Conservation (phyloP, 2,888 invertebrate species). For the Ctenicera cuprea region DNA sequence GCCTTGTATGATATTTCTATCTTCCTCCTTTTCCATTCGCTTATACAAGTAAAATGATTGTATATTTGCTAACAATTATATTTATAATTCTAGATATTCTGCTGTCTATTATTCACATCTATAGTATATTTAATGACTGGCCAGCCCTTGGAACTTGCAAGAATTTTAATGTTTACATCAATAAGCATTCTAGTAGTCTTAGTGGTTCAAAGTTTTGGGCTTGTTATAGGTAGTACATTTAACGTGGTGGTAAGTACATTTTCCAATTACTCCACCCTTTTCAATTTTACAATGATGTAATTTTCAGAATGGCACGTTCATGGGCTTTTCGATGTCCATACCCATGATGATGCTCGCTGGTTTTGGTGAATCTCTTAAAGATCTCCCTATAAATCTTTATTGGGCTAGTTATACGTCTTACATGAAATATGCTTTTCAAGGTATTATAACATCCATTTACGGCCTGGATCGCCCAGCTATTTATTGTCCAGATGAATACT, state of each 20-base stretch:
- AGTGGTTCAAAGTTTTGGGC: slow-evolving; percentile 93
- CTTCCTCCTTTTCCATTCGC: too few species aligned
- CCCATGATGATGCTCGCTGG: slow-evolving; percentile 98
- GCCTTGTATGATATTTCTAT: too few species aligned
- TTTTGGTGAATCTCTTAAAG: slow-evolving; percentile 92
- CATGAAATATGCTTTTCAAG: slow-evolving; percentile 83
- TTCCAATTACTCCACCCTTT: neutral
- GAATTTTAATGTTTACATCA: slow-evolving; percentile 90
- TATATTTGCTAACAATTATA: neutral
- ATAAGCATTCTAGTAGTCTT: slow-evolving; percentile 89
- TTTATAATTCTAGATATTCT: slow-evolving; percentile 74
- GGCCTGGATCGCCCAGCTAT: slow-evolving; percentile 86
- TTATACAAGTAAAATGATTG: too few species aligned
- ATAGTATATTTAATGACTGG: slow-evolving; percentile 92
- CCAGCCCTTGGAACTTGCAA: slow-evolving; percentile 86
- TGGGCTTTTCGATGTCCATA: slow-evolving; percentile 93
- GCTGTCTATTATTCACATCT: slow-evolving; percentile 82
- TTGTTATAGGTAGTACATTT: slow-evolving; percentile 93
- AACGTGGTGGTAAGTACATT: slow-evolving; percentile 83
- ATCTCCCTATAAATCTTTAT: slow-evolving; percentile 88
- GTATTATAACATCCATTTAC: slow-evolving; percentile 89
- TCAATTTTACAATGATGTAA: slow-evolving; percentile 26
- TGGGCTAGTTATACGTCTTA: slow-evolving; percentile 96
- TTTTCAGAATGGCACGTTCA: slow-evolving; percentile 92
- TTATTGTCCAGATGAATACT: slow-evolving; percentile 83